A percentile compares a stretch with the other conserved stretches of the same genome.
Evolutionary conservation across 2,797 vertebrate genomes (phyloP).

Genomic region (Syngnathus acus): DNA sequence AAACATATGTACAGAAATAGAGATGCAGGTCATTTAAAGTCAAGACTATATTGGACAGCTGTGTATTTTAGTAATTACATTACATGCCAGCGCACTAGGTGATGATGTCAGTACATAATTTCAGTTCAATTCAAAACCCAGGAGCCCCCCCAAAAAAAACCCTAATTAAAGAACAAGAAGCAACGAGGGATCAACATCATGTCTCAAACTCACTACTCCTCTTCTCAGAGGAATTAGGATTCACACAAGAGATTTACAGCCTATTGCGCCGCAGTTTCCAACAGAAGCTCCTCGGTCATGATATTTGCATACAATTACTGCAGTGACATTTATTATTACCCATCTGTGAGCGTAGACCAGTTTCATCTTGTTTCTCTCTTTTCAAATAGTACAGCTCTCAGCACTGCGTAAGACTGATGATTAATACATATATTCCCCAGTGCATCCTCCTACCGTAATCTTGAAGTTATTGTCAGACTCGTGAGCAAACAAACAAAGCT

Average conservation of each 20-base stretch:
- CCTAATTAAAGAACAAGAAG: too few relatives aligned
- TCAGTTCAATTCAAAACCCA: not conserved
- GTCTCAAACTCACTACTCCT: not conserved
- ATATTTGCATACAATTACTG: not conserved
- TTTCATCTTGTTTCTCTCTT: not conserved
- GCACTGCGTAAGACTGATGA: not conserved
- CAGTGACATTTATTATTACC: not conserved
- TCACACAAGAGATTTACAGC: not conserved
- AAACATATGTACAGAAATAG: not conserved
- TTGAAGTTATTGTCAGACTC: not conserved
- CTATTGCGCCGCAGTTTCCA: not conserved
- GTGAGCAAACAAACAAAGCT: conserved; percentile 10
- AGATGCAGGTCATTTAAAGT: not conserved
- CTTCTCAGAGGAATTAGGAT: not conserved
- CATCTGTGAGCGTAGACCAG: not conserved
- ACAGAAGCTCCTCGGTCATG: not conserved
- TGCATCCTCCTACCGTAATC: not conserved
- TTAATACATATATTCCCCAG: not conserved
- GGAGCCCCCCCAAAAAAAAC: not conserved
- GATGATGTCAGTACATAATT: not conserved
- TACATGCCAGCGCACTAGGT: not conserved
- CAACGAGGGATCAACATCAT: not conserved
- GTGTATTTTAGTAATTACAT: not conserved
- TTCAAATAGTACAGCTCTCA: not conserved
- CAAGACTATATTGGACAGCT: not conserved